phyloP scores from a whole-genome alignment of 2,113 vertebrate species.

The Grallaria varia region DNA sequence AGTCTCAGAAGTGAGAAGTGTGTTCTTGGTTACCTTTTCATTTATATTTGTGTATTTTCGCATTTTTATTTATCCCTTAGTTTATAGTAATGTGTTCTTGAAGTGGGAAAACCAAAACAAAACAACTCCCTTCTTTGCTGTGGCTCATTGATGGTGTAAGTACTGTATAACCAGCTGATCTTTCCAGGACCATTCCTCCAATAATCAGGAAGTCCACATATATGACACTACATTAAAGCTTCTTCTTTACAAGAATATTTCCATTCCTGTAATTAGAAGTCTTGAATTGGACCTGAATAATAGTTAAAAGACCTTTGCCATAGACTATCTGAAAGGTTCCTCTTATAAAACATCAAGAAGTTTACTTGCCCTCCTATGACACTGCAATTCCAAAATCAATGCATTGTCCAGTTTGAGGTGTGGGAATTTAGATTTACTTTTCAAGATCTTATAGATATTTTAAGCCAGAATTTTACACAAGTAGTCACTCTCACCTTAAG shows the following conservation, averaged over 20 bases:
- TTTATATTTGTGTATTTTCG: neutral
- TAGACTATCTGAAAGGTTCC: accelerated
- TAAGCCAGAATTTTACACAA: neutral
- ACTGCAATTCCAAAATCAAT: neutral
- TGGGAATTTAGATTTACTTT: neutral
- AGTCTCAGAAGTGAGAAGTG: neutral
- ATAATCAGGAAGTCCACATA: neutral
- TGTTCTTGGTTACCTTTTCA: neutral
- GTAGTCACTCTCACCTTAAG: neutral
- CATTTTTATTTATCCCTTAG: neutral
- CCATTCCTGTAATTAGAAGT: neutral
- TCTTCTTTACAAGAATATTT: neutral
- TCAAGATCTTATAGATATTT: neutral
- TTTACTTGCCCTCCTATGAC: neutral
- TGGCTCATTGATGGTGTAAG: accelerated
- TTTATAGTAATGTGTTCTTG: neutral
- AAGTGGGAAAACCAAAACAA: neutral
- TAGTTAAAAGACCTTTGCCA: neutral
- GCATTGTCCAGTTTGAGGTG: neutral
- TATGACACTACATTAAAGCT: accelerated
- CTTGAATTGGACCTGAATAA: neutral
- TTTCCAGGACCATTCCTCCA: neutral
- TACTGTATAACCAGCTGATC: neutral
- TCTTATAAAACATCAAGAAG: neutral
- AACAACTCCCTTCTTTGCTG: accelerated